Conservation (phyloP, 2,888 invertebrate species). For the Pristionchus fissidentatus region DNA sequence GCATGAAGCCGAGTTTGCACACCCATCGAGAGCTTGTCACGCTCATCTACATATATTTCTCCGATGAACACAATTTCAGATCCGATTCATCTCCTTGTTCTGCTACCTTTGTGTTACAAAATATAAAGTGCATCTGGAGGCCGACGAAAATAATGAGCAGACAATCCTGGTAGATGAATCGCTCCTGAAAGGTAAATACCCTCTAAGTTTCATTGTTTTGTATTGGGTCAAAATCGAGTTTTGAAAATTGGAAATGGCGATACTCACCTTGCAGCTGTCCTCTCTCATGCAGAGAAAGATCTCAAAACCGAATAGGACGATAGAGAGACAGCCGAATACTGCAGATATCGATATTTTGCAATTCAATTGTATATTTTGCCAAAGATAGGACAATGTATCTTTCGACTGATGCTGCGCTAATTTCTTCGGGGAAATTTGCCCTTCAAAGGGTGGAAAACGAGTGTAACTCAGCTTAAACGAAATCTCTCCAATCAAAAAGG, state of each 20-base stretch:
- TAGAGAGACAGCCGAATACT: constrained; percentile 73
- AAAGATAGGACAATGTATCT: too few species aligned
- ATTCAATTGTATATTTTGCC: not conserved
- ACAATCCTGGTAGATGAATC: constrained; percentile 67
- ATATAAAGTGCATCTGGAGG: constrained; percentile 75
- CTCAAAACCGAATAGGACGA: constrained; percentile 73
- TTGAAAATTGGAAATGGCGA: not conserved
- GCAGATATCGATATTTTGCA: constrained; percentile 43
- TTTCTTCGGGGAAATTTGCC: too few species aligned
- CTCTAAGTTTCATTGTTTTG: not conserved
- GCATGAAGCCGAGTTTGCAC: constrained; percentile 74
- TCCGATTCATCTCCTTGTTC: not conserved
- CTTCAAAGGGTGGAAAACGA: too few species aligned
- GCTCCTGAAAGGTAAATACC: constrained; percentile 39
- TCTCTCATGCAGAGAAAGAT: constrained; percentile 70
- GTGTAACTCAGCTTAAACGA: too few species aligned
- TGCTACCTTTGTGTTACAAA: constrained; percentile 73
- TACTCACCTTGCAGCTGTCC: constrained; percentile 56
- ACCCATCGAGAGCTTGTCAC: constrained; percentile 65
- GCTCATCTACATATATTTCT: constrained; percentile 62
- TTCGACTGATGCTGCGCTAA: too few species aligned
- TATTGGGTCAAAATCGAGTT: too few species aligned
- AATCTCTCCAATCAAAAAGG: too few species aligned
- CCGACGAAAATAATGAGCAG: constrained; percentile 72
- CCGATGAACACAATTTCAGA: not conserved